phyloP scores from a whole-genome alignment of 2,888 invertebrate species.

The Agrotis exclamationis region DNA sequence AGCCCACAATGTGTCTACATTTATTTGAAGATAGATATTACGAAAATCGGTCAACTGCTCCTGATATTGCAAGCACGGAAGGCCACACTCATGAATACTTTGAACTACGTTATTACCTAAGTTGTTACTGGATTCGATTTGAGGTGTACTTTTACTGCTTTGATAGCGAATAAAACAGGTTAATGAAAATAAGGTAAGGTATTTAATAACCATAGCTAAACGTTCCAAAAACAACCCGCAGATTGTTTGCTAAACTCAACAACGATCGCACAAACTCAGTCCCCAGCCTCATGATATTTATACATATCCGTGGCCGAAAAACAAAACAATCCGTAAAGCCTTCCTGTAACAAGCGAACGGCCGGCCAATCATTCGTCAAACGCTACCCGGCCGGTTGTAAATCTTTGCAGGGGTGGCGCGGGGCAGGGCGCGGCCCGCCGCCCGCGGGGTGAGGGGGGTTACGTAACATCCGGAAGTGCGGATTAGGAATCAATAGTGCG shows the following conservation, averaged over 20 bases:
- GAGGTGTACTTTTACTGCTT: not conserved
- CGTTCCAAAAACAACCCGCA: slow-evolving; percentile 2
- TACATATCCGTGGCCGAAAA: slow-evolving; percentile 72
- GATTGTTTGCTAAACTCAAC: slow-evolving; percentile 41
- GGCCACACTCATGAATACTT: not conserved
- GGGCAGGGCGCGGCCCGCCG: slow-evolving; percentile 61
- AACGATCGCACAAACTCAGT: slow-evolving; percentile 45
- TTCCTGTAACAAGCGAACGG: slow-evolving; percentile 78
- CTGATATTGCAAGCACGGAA: not conserved
- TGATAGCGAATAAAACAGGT: not conserved
- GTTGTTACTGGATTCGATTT: not conserved
- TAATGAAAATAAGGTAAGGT: not conserved
- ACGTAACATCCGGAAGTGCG: slow-evolving; percentile 91
- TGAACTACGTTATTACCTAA: not conserved
- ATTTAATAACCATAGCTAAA: slow-evolving; percentile 3
- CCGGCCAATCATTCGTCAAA: slow-evolving; percentile 90
- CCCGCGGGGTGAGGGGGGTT: slow-evolving; percentile 75
- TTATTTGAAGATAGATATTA: slow-evolving; percentile 2
- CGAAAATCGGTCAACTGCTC: not conserved
- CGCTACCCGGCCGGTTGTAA: slow-evolving; percentile 84
- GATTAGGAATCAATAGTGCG: slow-evolving; percentile 91
- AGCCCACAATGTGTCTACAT: slow-evolving; percentile 12
- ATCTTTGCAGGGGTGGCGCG: slow-evolving; percentile 78
- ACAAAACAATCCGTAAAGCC: slow-evolving; percentile 80
- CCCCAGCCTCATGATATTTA: slow-evolving; percentile 58